Conservation (phyloP, 2,888 invertebrate species). For the Crioceris asparagi region DNA sequence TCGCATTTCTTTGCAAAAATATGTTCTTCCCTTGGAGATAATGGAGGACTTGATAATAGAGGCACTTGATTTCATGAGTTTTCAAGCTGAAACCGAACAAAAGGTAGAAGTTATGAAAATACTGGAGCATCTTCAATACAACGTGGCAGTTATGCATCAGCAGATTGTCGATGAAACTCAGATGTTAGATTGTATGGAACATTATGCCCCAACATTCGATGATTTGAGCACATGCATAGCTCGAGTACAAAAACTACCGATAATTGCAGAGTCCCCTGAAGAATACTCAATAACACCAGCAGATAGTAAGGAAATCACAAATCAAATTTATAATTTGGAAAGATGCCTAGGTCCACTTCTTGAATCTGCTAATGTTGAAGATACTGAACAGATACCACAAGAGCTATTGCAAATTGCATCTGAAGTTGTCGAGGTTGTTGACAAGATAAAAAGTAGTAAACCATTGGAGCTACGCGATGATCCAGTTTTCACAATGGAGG, state of each 20-base stretch:
- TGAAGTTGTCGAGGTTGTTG: constrained; percentile 30
- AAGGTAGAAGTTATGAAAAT: constrained; percentile 12
- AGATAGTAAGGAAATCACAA: constrained; percentile 18
- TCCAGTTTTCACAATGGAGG: constrained; percentile 23
- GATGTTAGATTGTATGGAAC: constrained; percentile 8
- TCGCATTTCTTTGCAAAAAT: constrained; percentile 38
- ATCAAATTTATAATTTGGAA: constrained; percentile 29
- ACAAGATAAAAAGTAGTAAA: constrained; percentile 27
- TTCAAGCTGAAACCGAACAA: constrained; percentile 10
- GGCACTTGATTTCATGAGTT: constrained; percentile 33
- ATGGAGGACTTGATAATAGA: constrained; percentile 46
- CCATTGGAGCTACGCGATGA: constrained; percentile 22
- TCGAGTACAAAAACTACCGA: constrained; percentile 27
- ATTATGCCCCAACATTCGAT: constrained; percentile 19
- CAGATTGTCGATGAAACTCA: constrained; percentile 29
- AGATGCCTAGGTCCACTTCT: constrained; percentile 27
- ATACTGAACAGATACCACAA: constrained; percentile 24
- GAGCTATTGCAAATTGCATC: constrained; percentile 29
- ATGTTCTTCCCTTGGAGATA: constrained; percentile 43
- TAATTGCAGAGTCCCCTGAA: constrained; percentile 22
- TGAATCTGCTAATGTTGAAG: constrained; percentile 25
- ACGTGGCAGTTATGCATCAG: constrained; percentile 31
- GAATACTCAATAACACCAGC: constrained; percentile 19
- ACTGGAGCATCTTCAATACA: constrained; percentile 30
- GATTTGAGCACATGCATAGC: constrained; percentile 30